Percentiles rank a stretch among this genome's conserved stretches.
Evolutionary conservation across 2,113 vertebrate species (phyloP).

Genomic region (Dipodomys spectabilis): DNA sequence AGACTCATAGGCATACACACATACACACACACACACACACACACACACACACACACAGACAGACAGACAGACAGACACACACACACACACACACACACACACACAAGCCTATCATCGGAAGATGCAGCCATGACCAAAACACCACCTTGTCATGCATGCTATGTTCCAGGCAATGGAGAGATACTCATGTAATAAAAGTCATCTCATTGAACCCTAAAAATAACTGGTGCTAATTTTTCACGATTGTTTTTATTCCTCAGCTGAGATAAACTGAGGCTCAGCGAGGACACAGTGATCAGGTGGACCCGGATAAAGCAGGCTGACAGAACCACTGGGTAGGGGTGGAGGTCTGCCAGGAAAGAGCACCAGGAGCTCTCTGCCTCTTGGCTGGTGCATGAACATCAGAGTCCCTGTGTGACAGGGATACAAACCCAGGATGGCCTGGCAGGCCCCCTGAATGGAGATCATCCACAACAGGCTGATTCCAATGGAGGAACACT

Average conservation of each 20-base stretch:
- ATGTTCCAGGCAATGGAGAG: too few relatives aligned
- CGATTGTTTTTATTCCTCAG: background rate
- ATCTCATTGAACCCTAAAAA: background rate
- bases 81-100: too few relatives aligned
- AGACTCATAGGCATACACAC: too few relatives aligned
- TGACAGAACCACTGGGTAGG: background rate
- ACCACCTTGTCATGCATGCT: background rate
- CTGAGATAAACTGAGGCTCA: background rate
- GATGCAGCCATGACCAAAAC: background rate
- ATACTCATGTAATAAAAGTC: background rate
- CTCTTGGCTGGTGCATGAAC: background rate
- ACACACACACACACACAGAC: too few relatives aligned
- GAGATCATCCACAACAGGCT: background rate
- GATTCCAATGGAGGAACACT: background rate
- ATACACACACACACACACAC: too few relatives aligned
- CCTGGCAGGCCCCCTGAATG: background rate
- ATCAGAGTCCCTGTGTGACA: fast-evolving
- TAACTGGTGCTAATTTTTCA: background rate
- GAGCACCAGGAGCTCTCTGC: background rate
- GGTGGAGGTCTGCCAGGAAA: background rate
- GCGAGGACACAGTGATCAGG: background rate
- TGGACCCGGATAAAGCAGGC: background rate
- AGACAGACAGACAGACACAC: too few relatives aligned
- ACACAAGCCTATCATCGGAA: background rate
- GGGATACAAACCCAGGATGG: background rate